phyloP scores from a whole-genome alignment of 2,888 invertebrate species.

The Dryocosmus kuriphilus region DNA sequence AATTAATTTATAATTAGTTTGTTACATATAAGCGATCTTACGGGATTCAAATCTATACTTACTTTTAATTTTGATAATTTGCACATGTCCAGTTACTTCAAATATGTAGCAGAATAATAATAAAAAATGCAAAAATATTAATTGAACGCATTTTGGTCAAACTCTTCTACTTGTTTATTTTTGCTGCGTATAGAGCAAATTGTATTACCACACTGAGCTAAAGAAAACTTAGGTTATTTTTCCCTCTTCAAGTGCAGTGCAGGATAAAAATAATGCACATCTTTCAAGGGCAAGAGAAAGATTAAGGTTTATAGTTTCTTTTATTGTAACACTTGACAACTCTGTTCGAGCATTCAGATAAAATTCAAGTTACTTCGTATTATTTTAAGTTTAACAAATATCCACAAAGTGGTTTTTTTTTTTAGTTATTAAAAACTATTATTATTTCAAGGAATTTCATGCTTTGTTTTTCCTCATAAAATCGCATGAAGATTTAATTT shows the following conservation, averaged over 20 bases:
- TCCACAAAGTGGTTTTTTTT: not conserved
- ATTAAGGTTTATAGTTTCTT: not conserved
- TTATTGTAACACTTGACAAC: not conserved
- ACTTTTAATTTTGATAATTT: not conserved
- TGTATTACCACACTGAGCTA: not conserved
- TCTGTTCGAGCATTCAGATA: not conserved
- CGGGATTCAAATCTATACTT: not conserved
- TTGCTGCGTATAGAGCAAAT: not conserved
- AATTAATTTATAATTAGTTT: not conserved
- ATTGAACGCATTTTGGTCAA: not conserved
- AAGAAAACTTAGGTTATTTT: not conserved
- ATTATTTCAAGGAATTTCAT: no score
- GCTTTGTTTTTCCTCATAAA: no score
- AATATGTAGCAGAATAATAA: not conserved
- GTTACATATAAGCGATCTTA: not conserved
- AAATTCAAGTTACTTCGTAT: not conserved
- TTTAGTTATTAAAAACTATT: no score
- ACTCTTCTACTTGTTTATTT: not conserved
- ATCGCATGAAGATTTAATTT: no score
- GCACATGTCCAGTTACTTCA: not conserved
- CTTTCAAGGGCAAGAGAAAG: not conserved
- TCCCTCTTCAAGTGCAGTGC: not conserved
- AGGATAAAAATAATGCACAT: no score
- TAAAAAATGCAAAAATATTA: not conserved
- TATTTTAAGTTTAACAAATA: not conserved